Conservation (phyloP, 2,113 vertebrate species). For the Perca fluviatilis region DNA sequence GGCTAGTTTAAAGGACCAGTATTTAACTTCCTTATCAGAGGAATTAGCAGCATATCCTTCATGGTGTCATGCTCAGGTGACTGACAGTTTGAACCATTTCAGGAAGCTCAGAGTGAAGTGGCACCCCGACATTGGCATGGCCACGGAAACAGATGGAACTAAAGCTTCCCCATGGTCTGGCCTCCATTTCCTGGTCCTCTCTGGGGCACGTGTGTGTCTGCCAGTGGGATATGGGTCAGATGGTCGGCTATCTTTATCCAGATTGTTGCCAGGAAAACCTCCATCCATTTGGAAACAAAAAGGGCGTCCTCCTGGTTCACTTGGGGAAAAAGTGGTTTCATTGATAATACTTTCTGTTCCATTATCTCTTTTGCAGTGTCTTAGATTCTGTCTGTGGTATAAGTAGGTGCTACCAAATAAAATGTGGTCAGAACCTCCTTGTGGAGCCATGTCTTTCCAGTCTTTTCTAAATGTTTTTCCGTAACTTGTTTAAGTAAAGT, state of each 20-base stretch:
- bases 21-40: background rate
- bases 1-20: background rate
- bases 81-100: conserved; percentile 69
- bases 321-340: conserved; percentile 45
- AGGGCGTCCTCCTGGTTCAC: conserved; percentile 57
- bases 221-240: conserved; percentile 83
- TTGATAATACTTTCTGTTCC: conserved; percentile 45
- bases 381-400: background rate
- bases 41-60: conserved; percentile 2
- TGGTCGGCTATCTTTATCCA: conserved; percentile 79
- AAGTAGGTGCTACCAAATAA: background rate
- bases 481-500: conserved; percentile 29
- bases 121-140: conserved; percentile 69
- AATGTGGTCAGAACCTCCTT: conserved; percentile 5
- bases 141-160: conserved; percentile 81
- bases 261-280: conserved; percentile 67
- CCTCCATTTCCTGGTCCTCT: conserved; percentile 83
- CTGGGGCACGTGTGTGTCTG: conserved; percentile 76
- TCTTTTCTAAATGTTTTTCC: conserved; percentile 33
- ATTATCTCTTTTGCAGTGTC: background rate
- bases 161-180: conserved; percentile 76
- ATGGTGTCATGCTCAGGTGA: conserved; percentile 59
- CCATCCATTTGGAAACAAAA: conserved; percentile 63
- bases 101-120: conserved; percentile 61
- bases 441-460: background rate